Evolutionary conservation across 2,797 vertebrate genomes (phyloP), one percentile per base, ranked within the genome.

Genomic region (Enteromius trimaculatus): DNA sequence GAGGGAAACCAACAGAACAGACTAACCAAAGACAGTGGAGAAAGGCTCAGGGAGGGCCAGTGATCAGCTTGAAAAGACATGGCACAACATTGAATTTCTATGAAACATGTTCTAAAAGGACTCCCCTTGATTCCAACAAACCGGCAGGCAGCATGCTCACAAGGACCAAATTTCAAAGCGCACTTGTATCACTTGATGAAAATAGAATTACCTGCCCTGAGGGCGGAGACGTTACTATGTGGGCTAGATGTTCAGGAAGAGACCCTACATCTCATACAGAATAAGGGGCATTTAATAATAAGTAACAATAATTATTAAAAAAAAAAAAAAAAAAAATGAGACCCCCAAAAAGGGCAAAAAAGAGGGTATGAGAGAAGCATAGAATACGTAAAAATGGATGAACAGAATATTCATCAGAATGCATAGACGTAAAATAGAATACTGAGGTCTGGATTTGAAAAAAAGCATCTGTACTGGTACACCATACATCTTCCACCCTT

Each of bases 231-330:
- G 53, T 76, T 42, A 65, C 34, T 29, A n/a, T 58, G 44, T 55
- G 66, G 39, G 16, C 31, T 34, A 34, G 21, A 16, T 21, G 58
- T 62, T 72, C 60, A 76, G 78, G 26, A 65, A 23, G 69, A 85
- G 26, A 39, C 69, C 60, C 49, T 72, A 68, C 49, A 75, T 68
- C 58, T 47, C n/a, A 77, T 34, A 76, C 21, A 81, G 21, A 37
- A 47, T 49, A 19, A 49, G n/a, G 53, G 55, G 1, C 6, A 34
- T 69, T 44, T 49, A 49, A 77, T 69, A 39, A 55, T 17, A 44
- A 76, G 47, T 17, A 80, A 58, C 44, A n/a, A 58, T 37, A n/a
- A 55, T 65, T 66, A 68, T 91, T 94, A n/a, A n/a, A n/a, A n/a
- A n/a, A n/a, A n/a, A n/a, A n/a, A n/a, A 83, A 84, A 77, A 39